Evolutionary conservation across 2,113 vertebrate genomes (phyloP).

Genomic region (Pachycephala philippinensis): DNA sequence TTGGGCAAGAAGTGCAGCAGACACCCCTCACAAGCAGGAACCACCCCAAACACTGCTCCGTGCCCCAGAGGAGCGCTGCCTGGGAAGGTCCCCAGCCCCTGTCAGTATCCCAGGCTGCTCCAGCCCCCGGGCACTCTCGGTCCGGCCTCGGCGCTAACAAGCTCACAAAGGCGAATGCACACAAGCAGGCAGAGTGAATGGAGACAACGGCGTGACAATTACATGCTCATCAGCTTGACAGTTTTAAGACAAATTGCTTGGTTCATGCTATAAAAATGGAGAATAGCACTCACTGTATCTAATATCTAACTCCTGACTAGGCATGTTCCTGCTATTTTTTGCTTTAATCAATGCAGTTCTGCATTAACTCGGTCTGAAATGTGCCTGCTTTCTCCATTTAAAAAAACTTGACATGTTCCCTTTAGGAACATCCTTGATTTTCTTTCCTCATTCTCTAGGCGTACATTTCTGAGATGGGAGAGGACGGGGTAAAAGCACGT

Average conservation of each 20-base stretch:
- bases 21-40: background rate
- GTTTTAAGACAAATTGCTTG: conserved; percentile 16
- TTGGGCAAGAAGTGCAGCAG: background rate
- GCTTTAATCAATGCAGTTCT: background rate
- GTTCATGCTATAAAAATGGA: background rate
- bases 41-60: rapidly evolving
- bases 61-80: background rate
- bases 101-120: background rate
- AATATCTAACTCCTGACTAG: background rate
- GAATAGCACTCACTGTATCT: background rate
- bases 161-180: background rate
- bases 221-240: conserved; percentile 30
- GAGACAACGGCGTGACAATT: background rate
- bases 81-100: background rate
- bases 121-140: background rate
- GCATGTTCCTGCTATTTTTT: background rate
- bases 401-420: background rate
- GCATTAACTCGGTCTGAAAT: background rate
- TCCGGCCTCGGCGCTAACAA: background rate
- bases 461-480: background rate
- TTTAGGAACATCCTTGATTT: background rate
- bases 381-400: background rate
- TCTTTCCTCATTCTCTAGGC: background rate
- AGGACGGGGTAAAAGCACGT: background rate
- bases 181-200: background rate